Evolutionary conservation across 2,888 invertebrate genomes (phyloP).

Genomic region (Chrysomela aeneicollis): DNA sequence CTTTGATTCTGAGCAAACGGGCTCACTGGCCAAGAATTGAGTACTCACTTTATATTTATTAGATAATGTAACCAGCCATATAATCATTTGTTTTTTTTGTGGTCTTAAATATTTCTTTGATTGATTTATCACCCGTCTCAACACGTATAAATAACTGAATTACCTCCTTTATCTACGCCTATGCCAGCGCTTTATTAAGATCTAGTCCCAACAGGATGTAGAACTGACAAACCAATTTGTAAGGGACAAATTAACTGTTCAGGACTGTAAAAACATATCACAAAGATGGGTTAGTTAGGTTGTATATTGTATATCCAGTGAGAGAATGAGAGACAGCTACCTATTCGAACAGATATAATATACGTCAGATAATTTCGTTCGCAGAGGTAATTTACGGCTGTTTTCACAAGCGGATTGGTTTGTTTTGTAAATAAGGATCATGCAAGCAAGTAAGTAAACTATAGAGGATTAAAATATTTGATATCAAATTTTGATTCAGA

Average conservation of each 20-base stretch:
- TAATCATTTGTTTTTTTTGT: too few relatives aligned
- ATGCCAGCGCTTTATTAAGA: conserved; percentile 21
- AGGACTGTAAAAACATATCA: conserved; percentile 48
- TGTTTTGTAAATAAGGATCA: conserved; percentile 37
- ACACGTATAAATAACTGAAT: too few relatives aligned
- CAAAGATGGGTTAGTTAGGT: conserved; percentile 12
- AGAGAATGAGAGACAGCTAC: conserved; percentile 11
- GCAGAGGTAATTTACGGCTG: conserved; percentile 35
- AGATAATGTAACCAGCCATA: too few relatives aligned
- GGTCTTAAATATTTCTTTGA: too few relatives aligned
- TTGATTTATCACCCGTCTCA: too few relatives aligned
- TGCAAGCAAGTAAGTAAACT: neutral
- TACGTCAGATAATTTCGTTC: conserved; percentile 32
- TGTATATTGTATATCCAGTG: neutral
- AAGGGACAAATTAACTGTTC: conserved; percentile 50
- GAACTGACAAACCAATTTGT: conserved; percentile 49
- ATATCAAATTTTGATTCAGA: too few relatives aligned
- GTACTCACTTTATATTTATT: too few relatives aligned
- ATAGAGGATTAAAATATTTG: too few relatives aligned
- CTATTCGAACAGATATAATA: conserved; percentile 16
- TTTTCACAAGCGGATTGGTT: conserved; percentile 27
- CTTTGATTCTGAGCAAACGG: too few relatives aligned
- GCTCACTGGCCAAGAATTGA: too few relatives aligned
- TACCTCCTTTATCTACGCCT: neutral
- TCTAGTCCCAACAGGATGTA: conserved; percentile 46